These are phyloP conservation scores for Papilio polytes DNA, from an alignment of 1,140 invertebrate genomes.

Conservation along the genomic window DNA sequence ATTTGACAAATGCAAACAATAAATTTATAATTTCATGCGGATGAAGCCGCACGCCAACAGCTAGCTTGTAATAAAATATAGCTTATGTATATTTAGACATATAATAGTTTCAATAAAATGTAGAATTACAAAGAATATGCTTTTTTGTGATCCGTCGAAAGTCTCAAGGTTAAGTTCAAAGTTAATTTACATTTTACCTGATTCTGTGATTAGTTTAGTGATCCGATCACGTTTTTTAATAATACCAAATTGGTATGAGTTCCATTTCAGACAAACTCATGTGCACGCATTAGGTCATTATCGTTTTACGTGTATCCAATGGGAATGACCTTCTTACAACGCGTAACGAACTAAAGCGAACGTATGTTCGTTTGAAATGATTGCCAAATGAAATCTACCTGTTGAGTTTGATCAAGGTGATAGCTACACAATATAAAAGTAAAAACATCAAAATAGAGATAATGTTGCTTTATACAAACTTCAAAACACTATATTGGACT, in stretches of 20 bases:
- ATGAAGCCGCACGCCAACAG: no score
- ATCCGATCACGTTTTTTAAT: slow-evolving; percentile 14
- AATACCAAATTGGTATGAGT: slow-evolving; percentile 6
- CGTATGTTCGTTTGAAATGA: neutral
- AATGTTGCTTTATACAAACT: no score
- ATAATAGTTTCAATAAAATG: neutral
- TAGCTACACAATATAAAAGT: neutral
- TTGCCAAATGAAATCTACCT: neutral
- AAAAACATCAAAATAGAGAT: no score
- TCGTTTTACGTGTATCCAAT: neutral
- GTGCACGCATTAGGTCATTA: neutral
- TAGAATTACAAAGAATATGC: neutral
- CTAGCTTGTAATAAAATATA: no score
- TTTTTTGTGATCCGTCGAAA: neutral
- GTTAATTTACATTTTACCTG: neutral
- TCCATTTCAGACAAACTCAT: neutral
- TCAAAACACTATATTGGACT: no score
- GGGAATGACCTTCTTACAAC: neutral
- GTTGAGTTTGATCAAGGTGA: neutral
- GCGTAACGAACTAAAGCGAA: neutral
- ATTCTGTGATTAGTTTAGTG: neutral
- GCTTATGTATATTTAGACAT: neutral
- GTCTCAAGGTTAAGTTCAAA: neutral
- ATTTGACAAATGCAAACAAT: no score
- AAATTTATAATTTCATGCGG: no score